A percentile compares a stretch with the other conserved stretches of the same genome.
Evolutionary conservation across 2,113 vertebrate species (phyloP).

Genomic region (Peucedramus taeniatus): DNA sequence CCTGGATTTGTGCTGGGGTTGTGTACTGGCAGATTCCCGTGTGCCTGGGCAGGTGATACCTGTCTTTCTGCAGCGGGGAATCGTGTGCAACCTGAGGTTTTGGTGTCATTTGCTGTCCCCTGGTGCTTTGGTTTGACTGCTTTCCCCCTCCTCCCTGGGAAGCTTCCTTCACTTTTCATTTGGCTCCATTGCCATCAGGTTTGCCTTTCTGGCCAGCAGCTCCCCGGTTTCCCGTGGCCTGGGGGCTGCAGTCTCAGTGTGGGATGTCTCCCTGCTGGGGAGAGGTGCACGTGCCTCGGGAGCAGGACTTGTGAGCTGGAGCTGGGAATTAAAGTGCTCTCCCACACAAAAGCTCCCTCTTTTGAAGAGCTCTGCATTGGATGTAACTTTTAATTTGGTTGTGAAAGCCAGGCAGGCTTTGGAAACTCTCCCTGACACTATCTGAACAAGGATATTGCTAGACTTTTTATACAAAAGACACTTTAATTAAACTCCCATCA

Average conservation of each 20-base stretch:
- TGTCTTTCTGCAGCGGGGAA: neutral
- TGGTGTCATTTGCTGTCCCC: neutral
- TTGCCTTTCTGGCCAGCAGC: rapidly evolving
- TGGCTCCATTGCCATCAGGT: rapidly evolving
- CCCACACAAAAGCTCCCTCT: neutral
- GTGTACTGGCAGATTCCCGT: rapidly evolving
- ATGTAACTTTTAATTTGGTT: neutral
- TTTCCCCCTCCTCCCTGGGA: neutral
- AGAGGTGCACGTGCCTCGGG: neutral
- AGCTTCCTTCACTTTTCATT: neutral
- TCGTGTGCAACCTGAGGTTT: neutral
- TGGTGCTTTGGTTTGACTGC: neutral
- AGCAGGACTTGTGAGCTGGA: neutral
- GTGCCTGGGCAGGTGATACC: neutral
- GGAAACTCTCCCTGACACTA: neutral
- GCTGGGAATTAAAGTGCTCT: neutral
- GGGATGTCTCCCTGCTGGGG: neutral
- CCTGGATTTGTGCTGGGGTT: neutral
- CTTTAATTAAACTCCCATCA: conserved; percentile 72
- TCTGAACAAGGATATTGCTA: neutral
- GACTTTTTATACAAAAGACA: conserved; percentile 32
- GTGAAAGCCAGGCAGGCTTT: neutral
- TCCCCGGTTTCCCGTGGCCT: rapidly evolving
- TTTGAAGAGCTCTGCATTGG: neutral
- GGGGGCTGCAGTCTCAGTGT: neutral